These are phyloP conservation scores for Pseudococcus longispinus DNA, from an alignment of 2,888 invertebrate genomes.

Conservation along the genomic window DNA sequence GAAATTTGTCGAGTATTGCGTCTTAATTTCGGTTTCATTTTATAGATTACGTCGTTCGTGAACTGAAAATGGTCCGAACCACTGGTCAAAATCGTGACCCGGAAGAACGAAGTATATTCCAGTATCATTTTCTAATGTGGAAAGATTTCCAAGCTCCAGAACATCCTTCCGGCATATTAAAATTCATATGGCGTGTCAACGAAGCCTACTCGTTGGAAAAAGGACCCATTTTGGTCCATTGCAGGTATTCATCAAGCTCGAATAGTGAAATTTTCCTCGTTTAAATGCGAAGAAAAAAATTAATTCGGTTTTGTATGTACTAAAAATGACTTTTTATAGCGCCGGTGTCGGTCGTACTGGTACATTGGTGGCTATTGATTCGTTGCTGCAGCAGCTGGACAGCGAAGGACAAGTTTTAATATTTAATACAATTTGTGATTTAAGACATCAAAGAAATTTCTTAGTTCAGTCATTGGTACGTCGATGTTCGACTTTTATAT, in stretches of 20 bases:
- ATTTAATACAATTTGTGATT: constrained; percentile 88
- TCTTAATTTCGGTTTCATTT: neutral
- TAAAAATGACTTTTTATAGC: constrained; percentile 63
- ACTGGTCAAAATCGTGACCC: constrained; percentile 64
- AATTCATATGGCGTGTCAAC: constrained; percentile 87
- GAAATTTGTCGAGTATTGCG: neutral
- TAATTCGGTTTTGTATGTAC: neutral
- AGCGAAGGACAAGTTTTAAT: constrained; percentile 86
- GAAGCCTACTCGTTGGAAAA: constrained; percentile 83
- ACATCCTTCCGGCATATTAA: constrained; percentile 88
- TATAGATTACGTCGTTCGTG: constrained; percentile 84
- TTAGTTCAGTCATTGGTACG: constrained; percentile 86
- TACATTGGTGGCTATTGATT: constrained; percentile 91
- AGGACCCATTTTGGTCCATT: constrained; percentile 87
- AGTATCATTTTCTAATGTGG: constrained; percentile 95
- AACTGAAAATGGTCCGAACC: constrained; percentile 70
- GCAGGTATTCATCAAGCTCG: constrained; percentile 65
- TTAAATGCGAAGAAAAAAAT: too few relatives aligned
- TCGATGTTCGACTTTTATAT: constrained; percentile 59
- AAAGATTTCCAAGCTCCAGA: constrained; percentile 96
- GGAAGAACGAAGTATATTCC: constrained; percentile 76
- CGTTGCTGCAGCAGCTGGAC: constrained; percentile 82
- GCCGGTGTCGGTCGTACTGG: constrained; percentile 96
- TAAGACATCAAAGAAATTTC: constrained; percentile 89
- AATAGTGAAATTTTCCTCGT: neutral